Evolutionary conservation across 2,113 vertebrate species (phyloP).

Genomic region (Aphelocoma coerulescens): DNA sequence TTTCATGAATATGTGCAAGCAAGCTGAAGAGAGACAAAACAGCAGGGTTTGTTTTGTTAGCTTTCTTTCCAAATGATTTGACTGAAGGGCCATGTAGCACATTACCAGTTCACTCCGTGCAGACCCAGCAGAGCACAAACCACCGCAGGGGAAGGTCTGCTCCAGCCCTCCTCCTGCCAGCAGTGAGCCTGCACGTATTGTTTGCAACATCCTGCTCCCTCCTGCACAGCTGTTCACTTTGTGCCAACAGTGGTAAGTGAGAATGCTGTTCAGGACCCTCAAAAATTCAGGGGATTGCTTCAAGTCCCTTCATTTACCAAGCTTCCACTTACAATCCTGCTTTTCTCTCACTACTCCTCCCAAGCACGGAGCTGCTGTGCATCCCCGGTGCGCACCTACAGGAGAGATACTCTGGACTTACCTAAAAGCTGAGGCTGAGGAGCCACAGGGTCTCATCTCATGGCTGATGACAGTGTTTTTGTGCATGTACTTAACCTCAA

Average conservation of each 20-base stretch:
- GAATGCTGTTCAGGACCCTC: neutral
- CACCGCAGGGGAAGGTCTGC: neutral
- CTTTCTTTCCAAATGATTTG: neutral
- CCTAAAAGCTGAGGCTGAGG: neutral
- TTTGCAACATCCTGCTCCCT: neutral
- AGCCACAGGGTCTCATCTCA: neutral
- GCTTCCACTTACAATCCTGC: neutral
- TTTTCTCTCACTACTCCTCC: neutral
- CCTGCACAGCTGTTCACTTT: neutral
- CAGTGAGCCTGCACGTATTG: neutral
- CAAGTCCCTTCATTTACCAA: neutral
- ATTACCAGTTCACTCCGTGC: neutral
- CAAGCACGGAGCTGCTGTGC: fast-evolving
- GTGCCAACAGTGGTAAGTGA: neutral
- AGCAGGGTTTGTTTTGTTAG: conserved; percentile 12
- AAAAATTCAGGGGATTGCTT: neutral
- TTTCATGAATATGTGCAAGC: conserved; percentile 1
- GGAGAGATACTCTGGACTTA: neutral
- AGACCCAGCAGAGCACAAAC: neutral
- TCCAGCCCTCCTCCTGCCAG: neutral
- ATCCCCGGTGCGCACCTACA: neutral
- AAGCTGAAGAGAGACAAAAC: conserved; percentile 2
- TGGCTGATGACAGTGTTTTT: neutral
- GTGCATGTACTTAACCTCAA: neutral
- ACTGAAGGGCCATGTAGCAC: neutral